Percentiles rank a stretch among this genome's conserved stretches.
Conservation (phyloP, 1,140 invertebrate species). For the Drosophila bocki region DNA sequence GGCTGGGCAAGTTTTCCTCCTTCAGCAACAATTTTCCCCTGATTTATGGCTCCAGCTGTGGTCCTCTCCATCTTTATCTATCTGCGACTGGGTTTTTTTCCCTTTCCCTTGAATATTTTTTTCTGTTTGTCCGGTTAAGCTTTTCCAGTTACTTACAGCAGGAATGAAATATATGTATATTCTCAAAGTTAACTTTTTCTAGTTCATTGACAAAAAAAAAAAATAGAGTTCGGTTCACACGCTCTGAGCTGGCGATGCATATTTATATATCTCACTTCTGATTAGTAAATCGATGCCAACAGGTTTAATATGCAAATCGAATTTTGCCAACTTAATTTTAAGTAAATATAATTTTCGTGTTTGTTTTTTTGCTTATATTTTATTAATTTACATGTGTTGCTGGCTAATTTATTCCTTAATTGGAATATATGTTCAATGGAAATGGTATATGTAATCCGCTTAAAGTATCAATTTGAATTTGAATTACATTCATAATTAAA, state of each 20-base stretch:
- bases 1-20: conserved; percentile 27
- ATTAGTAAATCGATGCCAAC: conserved; percentile 43
- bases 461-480: conserved; percentile 27
- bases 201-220: conserved; percentile 40
- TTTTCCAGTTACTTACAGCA: conserved; percentile 42
- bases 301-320: conserved; percentile 45
- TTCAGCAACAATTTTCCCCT: conserved; percentile 52
- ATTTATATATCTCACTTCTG: conserved; percentile 33
- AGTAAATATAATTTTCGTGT: conserved; percentile 5
- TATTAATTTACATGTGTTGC: conserved; percentile 40
- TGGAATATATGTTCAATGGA: conserved; percentile 17
- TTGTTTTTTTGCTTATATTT: conserved; percentile 3
- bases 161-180: conserved; percentile 42
- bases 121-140: conserved; percentile 25
- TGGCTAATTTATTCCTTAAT: conserved; percentile 43
- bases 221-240: conserved; percentile 35
- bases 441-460: conserved; percentile 39
- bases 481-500: conserved; percentile 24
- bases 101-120: neutral
- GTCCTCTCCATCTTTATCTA: conserved; percentile 33
- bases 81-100: conserved; percentile 4
- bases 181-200: conserved; percentile 30
- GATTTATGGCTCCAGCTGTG: conserved; percentile 49
- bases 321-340: conserved; percentile 47
- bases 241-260: conserved; percentile 9